Evolutionary conservation across 2,113 vertebrate genomes (phyloP).

Genomic region (Progne subis): DNA sequence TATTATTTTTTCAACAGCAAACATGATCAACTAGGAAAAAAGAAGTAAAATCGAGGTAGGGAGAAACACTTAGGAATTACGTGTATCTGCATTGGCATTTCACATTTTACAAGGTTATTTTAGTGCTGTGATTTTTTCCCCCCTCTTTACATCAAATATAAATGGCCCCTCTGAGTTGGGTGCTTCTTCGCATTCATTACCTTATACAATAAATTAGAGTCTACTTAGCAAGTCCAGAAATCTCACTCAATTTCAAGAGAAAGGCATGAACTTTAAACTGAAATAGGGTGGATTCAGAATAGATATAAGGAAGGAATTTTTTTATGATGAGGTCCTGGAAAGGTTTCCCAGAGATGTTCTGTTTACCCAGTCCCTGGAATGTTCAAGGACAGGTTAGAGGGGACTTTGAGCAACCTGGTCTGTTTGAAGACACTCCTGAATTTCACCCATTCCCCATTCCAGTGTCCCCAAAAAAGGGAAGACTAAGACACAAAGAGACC

Average conservation of each 20-base stretch:
- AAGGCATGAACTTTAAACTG: not conserved
- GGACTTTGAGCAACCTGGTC: not conserved
- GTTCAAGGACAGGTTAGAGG: not conserved
- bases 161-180: not conserved
- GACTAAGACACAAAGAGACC: not conserved
- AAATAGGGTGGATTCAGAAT: not conserved
- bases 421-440: not conserved
- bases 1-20: not conserved
- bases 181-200: not conserved
- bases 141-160: not conserved
- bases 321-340: not conserved
- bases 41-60: not conserved
- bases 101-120: not conserved
- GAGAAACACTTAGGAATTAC: not conserved
- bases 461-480: not conserved
- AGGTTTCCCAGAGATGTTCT: not conserved
- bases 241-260: not conserved
- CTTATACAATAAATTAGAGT: not conserved
- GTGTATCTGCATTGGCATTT: not conserved
- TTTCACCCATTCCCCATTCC: not conserved
- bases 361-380: not conserved
- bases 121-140: not conserved
- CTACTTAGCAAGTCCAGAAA: not conserved
- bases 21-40: not conserved
- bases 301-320: not conserved